These are phyloP conservation scores for Eristalinus sepulchralis DNA, from an alignment of 2,888 invertebrate species.

Conservation along the genomic window DNA sequence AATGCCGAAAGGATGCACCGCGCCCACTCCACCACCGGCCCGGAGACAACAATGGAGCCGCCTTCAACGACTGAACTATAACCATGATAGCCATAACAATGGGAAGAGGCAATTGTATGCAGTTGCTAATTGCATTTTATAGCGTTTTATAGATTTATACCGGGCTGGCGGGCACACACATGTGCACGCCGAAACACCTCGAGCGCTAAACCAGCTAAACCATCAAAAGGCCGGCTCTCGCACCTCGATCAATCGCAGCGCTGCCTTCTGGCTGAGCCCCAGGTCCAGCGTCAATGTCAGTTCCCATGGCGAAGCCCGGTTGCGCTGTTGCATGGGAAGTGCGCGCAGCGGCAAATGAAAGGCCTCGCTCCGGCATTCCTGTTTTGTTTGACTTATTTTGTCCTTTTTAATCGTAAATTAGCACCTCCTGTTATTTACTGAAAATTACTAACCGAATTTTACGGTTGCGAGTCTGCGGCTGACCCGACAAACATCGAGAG, in stretches of 20 bases:
- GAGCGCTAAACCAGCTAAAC: slow-evolving; percentile 40
- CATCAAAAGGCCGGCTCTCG: slow-evolving; percentile 47
- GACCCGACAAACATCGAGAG: slow-evolving; percentile 59
- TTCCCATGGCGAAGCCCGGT: slow-evolving; percentile 59
- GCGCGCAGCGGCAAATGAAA: slow-evolving; percentile 30
- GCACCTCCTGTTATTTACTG: slow-evolving; percentile 69
- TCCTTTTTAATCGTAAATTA: slow-evolving; percentile 72
- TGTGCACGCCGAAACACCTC: slow-evolving; percentile 6
- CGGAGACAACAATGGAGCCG: slow-evolving; percentile 58
- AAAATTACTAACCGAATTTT: slow-evolving; percentile 71
- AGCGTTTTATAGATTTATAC: slow-evolving; percentile 60
- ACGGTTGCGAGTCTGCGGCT: slow-evolving; percentile 68
- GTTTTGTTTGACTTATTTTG: slow-evolving; percentile 69
- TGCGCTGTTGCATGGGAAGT: slow-evolving; percentile 23
- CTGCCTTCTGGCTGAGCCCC: neutral
- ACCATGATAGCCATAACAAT: slow-evolving; percentile 70
- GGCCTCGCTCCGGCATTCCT: slow-evolving; percentile 20
- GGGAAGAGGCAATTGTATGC: slow-evolving; percentile 59
- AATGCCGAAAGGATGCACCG: neutral
- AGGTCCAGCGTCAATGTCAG: slow-evolving; percentile 9
- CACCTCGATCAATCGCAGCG: neutral
- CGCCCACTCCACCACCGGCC: neutral
- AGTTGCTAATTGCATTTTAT: slow-evolving; percentile 68
- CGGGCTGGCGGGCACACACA: slow-evolving; percentile 2
- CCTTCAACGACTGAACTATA: slow-evolving; percentile 66